Conservation (phyloP, 2,888 invertebrate species). For the Pegoplata infirma region DNA sequence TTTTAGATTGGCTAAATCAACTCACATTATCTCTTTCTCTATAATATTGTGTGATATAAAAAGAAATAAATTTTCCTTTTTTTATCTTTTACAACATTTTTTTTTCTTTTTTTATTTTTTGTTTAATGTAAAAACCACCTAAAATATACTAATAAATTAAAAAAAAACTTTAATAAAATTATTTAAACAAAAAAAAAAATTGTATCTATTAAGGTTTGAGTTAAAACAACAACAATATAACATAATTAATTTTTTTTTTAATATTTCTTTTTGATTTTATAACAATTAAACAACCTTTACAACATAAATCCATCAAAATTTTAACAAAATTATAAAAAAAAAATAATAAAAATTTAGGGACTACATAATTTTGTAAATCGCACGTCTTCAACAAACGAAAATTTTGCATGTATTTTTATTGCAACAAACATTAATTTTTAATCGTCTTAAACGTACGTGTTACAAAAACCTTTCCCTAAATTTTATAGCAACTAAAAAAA, state of each 20-base stretch:
- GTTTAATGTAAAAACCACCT: conserved; percentile 50
- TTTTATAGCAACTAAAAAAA: conserved; percentile 30
- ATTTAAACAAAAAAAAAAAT: conserved; percentile 15
- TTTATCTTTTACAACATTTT: conserved; percentile 55
- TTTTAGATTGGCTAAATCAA: conserved; percentile 53
- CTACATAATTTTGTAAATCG: too few relatives aligned
- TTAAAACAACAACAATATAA: conserved; percentile 53
- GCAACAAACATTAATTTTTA: too few relatives aligned
- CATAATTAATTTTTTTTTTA: conserved; percentile 38
- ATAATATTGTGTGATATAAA: neutral
- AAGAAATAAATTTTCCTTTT: conserved; percentile 13
- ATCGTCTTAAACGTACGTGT: too few relatives aligned
- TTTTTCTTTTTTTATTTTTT: neutral
- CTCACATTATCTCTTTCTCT: conserved; percentile 34
- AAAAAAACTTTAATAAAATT: too few relatives aligned
- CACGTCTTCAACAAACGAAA: too few relatives aligned
- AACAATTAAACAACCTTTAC: conserved; percentile 55
- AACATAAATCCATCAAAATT: conserved; percentile 54
- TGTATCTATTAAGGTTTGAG: conserved; percentile 13
- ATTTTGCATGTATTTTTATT: too few relatives aligned
- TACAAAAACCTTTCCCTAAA: too few relatives aligned
- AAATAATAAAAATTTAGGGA: neutral
- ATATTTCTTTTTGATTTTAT: conserved; percentile 28
- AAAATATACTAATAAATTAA: conserved; percentile 54
- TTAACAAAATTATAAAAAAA: conserved; percentile 3